Evolutionary conservation across 2,797 vertebrate genomes (phyloP).

Genomic region (Selene dorsalis): DNA sequence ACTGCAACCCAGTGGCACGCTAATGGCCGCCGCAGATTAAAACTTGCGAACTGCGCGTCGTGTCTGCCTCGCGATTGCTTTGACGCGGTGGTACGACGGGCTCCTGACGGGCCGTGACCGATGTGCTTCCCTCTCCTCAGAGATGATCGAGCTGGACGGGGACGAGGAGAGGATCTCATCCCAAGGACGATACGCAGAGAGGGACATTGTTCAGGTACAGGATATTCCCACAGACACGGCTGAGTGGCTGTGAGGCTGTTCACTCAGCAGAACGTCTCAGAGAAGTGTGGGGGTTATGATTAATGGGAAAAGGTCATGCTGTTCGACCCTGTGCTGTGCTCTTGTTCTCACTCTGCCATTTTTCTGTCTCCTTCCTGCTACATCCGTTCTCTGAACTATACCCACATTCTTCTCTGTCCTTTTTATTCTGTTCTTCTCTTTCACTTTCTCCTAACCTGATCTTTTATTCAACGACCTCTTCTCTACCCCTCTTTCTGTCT

Average conservation of each 20-base stretch:
- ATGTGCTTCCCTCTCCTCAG: conserved; percentile 76
- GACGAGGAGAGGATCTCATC: conserved; percentile 96
- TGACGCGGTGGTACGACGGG: conserved; percentile 11
- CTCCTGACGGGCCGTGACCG: conserved; percentile 42
- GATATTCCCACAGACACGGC: no score
- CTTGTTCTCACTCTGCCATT: conserved; percentile 30
- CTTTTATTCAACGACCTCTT: background rate
- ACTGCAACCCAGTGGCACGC: conserved; percentile 32
- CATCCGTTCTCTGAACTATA: background rate
- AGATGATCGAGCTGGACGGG: conserved; percentile 98
- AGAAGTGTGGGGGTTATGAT: conserved; percentile 45
- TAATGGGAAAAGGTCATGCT: conserved; percentile 38
- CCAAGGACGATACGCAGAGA: conserved; percentile 94
- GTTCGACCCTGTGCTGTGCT: conserved; percentile 38
- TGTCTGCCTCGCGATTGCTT: conserved; percentile 6
- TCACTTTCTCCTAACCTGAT: background rate
- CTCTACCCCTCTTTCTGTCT: background rate
- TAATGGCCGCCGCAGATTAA: conserved; percentile 38
- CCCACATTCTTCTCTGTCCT: conserved; percentile 10
- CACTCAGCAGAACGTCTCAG: conserved; percentile 24
- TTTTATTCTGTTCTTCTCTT: background rate
- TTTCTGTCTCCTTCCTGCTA: conserved; percentile 12
- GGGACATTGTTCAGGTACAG: conserved; percentile 98
- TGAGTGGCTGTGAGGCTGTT: conserved; percentile 16
- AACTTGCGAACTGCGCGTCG: background rate